phyloP scores from a whole-genome alignment of 2,888 invertebrate species.

The Morpho achilles region DNA sequence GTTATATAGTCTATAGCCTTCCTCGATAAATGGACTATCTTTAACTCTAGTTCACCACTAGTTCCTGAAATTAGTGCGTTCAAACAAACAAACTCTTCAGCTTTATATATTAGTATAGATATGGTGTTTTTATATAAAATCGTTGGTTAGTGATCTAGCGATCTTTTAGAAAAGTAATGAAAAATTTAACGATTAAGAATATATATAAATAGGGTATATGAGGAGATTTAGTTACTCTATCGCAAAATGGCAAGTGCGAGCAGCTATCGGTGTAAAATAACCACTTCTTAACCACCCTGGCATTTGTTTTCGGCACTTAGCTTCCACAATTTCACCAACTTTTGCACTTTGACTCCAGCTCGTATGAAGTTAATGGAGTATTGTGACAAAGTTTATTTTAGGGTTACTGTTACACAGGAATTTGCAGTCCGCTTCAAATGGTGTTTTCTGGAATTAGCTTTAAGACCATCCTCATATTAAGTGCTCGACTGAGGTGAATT shows the following conservation, averaged over 20 bases:
- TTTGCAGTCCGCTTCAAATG: conserved; percentile 2
- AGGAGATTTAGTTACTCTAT: background rate
- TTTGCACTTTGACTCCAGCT: conserved; percentile 23
- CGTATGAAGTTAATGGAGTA: conserved; percentile 21
- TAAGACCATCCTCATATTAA: background rate
- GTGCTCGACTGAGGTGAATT: no score
- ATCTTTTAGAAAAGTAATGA: no score
- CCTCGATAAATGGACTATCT: no score
- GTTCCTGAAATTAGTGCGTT: no score
- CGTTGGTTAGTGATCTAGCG: no score
- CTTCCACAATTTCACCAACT: conserved; percentile 20
- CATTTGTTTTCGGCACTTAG: conserved; percentile 20
- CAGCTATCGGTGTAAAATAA: conserved; percentile 11
- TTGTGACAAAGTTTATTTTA: conserved; percentile 21
- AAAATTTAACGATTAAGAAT: no score
- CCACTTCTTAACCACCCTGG: conserved; percentile 8
- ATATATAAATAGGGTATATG: no score
- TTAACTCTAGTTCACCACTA: no score
- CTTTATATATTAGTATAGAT: no score
- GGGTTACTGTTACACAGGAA: conserved; percentile 17
- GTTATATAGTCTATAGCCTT: no score
- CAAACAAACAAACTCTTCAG: no score
- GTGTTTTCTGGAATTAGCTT: background rate
- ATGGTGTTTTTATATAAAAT: no score
- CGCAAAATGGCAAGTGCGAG: conserved; percentile 1